A percentile compares a stretch with the other conserved stretches of the same genome.
phyloP scores from a whole-genome alignment of 2,113 vertebrate species.

The Engraulis encrasicolus region DNA sequence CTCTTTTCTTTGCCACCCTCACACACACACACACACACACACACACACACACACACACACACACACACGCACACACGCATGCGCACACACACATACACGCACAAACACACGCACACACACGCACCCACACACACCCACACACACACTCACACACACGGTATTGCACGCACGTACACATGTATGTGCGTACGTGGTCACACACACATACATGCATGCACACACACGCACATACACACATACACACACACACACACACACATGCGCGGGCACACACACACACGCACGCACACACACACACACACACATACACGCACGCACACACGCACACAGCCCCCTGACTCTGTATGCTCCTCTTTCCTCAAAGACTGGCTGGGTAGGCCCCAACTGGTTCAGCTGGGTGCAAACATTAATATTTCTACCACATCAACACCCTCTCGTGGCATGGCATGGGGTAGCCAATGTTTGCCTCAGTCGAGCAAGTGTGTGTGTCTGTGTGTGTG shows the following conservation, averaged over 20 bases:
- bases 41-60: constrained; percentile 6
- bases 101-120: no score
- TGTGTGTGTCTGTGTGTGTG: constrained; percentile 14
- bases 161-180: no score
- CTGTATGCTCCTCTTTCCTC: constrained; percentile 67
- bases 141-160: background rate
- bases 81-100: background rate
- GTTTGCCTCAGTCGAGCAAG: background rate
- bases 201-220: no score
- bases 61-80: background rate
- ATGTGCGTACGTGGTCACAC: no score
- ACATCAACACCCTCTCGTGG: constrained; percentile 56
- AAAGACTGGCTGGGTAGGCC: constrained; percentile 65
- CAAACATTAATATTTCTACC: constrained; percentile 72
- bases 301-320: no score
- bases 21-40: background rate
- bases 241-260: background rate
- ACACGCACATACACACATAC: background rate
- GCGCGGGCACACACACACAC: background rate
- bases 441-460: background rate
- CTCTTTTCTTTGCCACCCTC: constrained; percentile 22
- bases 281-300: background rate
- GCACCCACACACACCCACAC: background rate
- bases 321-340: background rate
- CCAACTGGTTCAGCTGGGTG: constrained; percentile 63